Percentiles rank a stretch among this genome's conserved stretches.
These are phyloP conservation scores for Cantharis nigra DNA, from an alignment of 2,888 invertebrate genomes.

Conservation along the genomic window DNA sequence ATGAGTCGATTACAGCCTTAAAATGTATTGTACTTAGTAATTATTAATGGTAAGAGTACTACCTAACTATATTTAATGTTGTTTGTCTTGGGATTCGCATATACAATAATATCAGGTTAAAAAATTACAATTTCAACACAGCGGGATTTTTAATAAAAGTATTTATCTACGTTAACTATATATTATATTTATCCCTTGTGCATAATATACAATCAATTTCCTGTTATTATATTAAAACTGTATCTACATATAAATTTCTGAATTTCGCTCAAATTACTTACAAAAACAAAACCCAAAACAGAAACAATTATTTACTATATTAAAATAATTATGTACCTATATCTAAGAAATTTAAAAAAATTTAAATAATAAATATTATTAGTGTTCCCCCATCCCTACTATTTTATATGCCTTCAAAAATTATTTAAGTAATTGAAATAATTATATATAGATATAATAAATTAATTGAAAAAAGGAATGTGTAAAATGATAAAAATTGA, in stretches of 20 bases:
- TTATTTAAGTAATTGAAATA: slow-evolving; percentile 21
- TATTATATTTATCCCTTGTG: neutral
- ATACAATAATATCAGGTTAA: neutral
- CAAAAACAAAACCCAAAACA: neutral
- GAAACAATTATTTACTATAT: slow-evolving; percentile 1
- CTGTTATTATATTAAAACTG: neutral
- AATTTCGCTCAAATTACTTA: neutral
- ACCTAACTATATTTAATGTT: neutral
- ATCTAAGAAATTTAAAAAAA: neutral
- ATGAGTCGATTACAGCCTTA: neutral
- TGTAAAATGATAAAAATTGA: slow-evolving; percentile 15
- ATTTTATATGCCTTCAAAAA: slow-evolving; percentile 31
- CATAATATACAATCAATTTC: neutral
- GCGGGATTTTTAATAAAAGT: neutral
- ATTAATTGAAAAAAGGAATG: neutral
- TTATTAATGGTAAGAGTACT: neutral
- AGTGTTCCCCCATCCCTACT: slow-evolving; percentile 35
- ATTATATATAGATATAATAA: neutral
- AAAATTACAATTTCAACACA: neutral
- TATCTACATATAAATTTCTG: neutral
- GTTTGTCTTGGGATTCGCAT: neutral
- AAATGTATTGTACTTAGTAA: neutral
- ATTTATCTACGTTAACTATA: neutral
- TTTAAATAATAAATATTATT: slow-evolving; percentile 11
- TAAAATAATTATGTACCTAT: neutral